A percentile compares a stretch with the other conserved stretches of the same genome.
Conservation (phyloP, 2,797 vertebrate genomes). For the Syngnathus acus region DNA sequence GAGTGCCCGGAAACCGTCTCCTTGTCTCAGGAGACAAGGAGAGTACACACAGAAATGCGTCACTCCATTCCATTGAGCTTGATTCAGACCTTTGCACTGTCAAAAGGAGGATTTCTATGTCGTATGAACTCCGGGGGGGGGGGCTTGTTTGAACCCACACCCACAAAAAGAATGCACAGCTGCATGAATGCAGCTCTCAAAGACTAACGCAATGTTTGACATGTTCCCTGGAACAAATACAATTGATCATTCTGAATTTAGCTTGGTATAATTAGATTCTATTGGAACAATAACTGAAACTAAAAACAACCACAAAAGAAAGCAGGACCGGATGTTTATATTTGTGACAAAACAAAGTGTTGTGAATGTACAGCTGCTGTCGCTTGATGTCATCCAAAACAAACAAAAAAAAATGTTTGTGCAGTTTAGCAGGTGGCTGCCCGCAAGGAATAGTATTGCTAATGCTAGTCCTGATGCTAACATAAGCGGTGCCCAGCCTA, state of each 20-base stretch:
- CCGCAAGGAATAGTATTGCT: too few relatives aligned
- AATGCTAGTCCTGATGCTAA: background rate
- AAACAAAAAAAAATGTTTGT: too few relatives aligned
- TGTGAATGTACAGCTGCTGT: too few relatives aligned
- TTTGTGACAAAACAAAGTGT: background rate
- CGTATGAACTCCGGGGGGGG: constrained; percentile 22
- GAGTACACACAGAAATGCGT: constrained; percentile 10
- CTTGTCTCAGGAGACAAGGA: constrained; percentile 32
- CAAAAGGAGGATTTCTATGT: constrained; percentile 18
- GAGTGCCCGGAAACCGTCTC: constrained; percentile 25
- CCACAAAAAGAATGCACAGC: constrained; percentile 53
- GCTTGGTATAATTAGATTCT: too few relatives aligned
- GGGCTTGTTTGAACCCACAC: constrained; percentile 47
- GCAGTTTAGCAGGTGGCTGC: too few relatives aligned
- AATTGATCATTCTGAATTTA: too few relatives aligned
- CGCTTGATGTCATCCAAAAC: background rate
- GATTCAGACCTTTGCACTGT: constrained; percentile 37
- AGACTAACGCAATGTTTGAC: background rate
- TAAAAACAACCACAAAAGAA: background rate
- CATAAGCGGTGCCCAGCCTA: background rate
- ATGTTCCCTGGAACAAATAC: background rate
- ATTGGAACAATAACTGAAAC: too few relatives aligned
- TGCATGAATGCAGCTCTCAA: constrained; percentile 20
- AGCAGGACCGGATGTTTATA: background rate
- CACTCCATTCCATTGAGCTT: constrained; percentile 28